phyloP scores from a whole-genome alignment of 2,797 vertebrate genomes.

The Mareca penelope region DNA sequence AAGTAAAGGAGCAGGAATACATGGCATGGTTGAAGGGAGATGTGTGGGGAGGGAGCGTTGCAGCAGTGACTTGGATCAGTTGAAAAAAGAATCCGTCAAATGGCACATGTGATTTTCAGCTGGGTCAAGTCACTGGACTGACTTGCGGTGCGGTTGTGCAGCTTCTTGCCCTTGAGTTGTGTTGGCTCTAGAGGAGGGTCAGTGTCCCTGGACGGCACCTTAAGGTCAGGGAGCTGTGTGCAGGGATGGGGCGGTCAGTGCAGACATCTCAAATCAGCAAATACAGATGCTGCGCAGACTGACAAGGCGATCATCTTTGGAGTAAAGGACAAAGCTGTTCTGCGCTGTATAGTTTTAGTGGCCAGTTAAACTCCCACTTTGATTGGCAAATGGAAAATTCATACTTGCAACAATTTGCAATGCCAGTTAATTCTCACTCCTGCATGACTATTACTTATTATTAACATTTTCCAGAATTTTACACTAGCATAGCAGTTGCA shows the following conservation, averaged over 20 bases:
- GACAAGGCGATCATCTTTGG: accelerated
- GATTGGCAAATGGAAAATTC: not conserved
- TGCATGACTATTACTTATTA: not conserved
- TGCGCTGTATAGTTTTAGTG: accelerated
- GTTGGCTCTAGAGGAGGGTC: not conserved
- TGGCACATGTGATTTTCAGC: not conserved
- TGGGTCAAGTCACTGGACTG: not conserved
- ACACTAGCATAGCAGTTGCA: not conserved
- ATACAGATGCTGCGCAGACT: accelerated
- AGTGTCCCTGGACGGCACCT: accelerated
- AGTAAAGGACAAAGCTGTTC: accelerated
- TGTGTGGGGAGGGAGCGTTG: not conserved
- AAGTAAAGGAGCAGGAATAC: not conserved
- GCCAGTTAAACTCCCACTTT: accelerated
- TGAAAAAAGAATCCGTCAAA: not conserved
- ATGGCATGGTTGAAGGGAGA: not conserved
- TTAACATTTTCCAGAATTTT: not conserved
- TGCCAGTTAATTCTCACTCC: not conserved
- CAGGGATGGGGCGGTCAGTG: not conserved
- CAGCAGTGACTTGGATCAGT: not conserved
- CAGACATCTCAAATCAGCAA: no score
- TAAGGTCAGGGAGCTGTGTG: not conserved
- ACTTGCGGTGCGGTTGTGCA: not conserved
- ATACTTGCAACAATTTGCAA: not conserved
- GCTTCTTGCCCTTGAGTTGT: not conserved